These are phyloP conservation scores for Hippocampus guttulatus DNA, from an alignment of 2,113 vertebrate genomes.

Conservation along the genomic window DNA sequence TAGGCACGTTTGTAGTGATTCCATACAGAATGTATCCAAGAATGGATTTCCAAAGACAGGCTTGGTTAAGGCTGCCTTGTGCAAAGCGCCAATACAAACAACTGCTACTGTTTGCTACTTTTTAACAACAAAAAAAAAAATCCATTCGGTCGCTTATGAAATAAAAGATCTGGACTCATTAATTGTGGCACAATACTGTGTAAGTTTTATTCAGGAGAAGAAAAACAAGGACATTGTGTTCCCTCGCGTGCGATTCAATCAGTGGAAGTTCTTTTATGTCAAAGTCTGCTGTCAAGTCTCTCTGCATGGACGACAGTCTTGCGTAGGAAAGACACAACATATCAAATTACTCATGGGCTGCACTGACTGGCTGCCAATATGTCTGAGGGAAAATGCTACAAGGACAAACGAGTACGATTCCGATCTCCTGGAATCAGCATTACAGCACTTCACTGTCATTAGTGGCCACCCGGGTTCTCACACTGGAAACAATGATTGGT, in stretches of 20 bases:
- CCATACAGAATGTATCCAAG: too few species aligned
- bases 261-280: conserved; percentile 7
- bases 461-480: conserved; percentile 42
- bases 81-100: conserved; percentile 23
- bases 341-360: conserved; percentile 57
- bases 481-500: conserved; percentile 7
- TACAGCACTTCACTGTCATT: conserved; percentile 45
- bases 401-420: conserved; percentile 50
- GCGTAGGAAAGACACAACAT: conserved; percentile 48
- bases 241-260: conserved; percentile 29
- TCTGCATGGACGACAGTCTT: conserved; percentile 26
- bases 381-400: conserved; percentile 46
- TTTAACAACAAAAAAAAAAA: conserved; percentile 13
- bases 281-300: background rate
- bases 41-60: too few species aligned
- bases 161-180: background rate
- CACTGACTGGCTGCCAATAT: conserved; percentile 52
- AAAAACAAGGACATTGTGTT: conserved; percentile 20
- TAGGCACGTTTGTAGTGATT: too few species aligned
- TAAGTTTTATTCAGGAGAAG: background rate
- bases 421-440: conserved; percentile 34
- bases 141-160: conserved; percentile 9
- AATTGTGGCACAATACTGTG: conserved; percentile 16
- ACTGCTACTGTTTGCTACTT: conserved; percentile 4
- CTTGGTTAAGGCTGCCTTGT: background rate